Evolutionary conservation across 2,797 vertebrate genomes (phyloP).

Genomic region (Todus mexicanus): DNA sequence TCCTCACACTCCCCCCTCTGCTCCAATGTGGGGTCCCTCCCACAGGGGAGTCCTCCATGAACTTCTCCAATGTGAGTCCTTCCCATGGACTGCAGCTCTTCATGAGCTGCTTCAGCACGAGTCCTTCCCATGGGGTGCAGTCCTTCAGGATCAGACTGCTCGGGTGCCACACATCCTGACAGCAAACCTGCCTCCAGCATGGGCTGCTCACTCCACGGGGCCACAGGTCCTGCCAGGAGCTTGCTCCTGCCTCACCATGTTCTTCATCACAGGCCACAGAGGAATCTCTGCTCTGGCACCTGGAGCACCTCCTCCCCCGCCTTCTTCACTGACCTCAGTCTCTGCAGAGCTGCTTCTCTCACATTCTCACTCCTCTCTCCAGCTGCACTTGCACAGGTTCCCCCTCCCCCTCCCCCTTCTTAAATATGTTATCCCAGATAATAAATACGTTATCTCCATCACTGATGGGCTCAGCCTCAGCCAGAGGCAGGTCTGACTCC

Average conservation of each 20-base stretch:
- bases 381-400: background rate
- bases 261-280: background rate
- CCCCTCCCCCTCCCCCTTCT: background rate
- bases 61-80: background rate
- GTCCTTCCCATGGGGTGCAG: background rate
- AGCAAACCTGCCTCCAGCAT: background rate
- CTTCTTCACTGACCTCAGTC: background rate
- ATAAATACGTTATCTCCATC: background rate
- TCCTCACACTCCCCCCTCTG: background rate
- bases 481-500: background rate
- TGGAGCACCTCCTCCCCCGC: background rate
- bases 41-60: background rate
- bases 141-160: background rate
- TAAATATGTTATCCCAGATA: background rate
- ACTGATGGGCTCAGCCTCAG: background rate
- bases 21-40: background rate
- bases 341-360: background rate
- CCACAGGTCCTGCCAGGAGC: too few species aligned
- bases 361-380: background rate
- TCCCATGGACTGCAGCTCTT: background rate
- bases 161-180: background rate
- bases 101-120: background rate
- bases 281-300: fast-evolving
- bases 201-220: too few species aligned
- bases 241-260: background rate